A percentile compares a stretch with the other conserved stretches of the same genome.
Conservation (phyloP, 2,797 vertebrate genomes). For the Sciaenops ocellatus region DNA sequence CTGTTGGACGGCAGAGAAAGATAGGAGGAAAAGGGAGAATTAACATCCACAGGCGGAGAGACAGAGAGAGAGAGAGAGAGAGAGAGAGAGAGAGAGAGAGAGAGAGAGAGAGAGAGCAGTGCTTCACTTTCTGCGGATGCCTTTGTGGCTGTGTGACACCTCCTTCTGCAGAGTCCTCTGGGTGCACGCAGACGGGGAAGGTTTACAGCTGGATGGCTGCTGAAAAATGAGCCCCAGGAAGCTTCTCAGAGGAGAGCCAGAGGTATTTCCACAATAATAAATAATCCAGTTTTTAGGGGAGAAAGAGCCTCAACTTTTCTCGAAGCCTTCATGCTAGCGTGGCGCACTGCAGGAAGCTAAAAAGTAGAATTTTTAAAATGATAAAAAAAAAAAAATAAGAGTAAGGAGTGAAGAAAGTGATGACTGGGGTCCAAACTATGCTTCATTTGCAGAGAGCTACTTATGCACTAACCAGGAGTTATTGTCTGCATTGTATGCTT, state of each 20-base stretch:
- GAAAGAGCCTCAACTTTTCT: conserved; percentile 31
- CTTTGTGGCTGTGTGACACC: conserved; percentile 29
- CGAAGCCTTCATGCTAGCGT: neutral
- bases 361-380: conserved; percentile 11
- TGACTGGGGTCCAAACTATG: conserved; percentile 31
- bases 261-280: conserved; percentile 73
- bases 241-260: conserved; percentile 51
- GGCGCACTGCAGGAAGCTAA: conserved; percentile 22
- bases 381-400: conserved; percentile 7
- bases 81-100: too few species aligned
- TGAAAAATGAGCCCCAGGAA: conserved; percentile 51
- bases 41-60: conserved; percentile 10
- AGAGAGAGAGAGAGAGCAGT: neutral
- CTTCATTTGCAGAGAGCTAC: neutral
- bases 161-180: conserved; percentile 55
- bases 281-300: conserved; percentile 50
- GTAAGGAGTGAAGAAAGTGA: conserved; percentile 23
- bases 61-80: too few species aligned
- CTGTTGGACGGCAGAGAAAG: conserved; percentile 28
- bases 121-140: conserved; percentile 23
- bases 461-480: neutral
- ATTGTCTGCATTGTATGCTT: conserved; percentile 9
- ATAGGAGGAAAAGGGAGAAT: conserved; percentile 15
- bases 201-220: conserved; percentile 62
- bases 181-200: conserved; percentile 32